phyloP scores from a whole-genome alignment of 2,888 invertebrate species.

The Sylvicola fuscatus region DNA sequence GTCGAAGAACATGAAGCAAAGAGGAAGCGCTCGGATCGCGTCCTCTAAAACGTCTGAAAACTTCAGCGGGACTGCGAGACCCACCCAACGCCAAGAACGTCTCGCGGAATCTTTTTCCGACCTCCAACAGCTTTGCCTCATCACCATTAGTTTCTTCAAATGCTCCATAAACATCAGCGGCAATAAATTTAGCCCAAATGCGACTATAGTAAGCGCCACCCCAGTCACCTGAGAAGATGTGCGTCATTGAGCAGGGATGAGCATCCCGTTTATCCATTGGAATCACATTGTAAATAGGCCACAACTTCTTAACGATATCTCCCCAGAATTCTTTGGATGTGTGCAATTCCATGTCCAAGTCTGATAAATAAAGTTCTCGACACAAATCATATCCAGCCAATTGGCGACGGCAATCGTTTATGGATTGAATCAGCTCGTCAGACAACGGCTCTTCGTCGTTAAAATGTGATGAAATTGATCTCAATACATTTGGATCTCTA shows the following conservation, averaged over 20 bases:
- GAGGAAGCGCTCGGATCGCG: slow-evolving; percentile 43
- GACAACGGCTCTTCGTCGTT: slow-evolving; percentile 51
- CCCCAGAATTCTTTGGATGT: slow-evolving; percentile 62
- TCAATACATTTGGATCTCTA: slow-evolving; percentile 36
- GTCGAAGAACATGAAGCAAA: too few relatives aligned
- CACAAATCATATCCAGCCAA: slow-evolving; percentile 64
- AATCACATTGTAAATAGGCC: slow-evolving; percentile 62
- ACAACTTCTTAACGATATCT: slow-evolving; percentile 51
- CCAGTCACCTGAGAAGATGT: slow-evolving; percentile 67
- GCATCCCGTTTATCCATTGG: slow-evolving; percentile 58
- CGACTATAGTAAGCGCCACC: slow-evolving; percentile 71
- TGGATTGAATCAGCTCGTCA: slow-evolving; percentile 36
- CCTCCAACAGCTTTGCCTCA: slow-evolving; percentile 31
- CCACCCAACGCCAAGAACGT: slow-evolving; percentile 73
- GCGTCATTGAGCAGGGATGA: slow-evolving; percentile 67
- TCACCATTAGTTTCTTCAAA: slow-evolving; percentile 37
- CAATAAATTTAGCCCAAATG: slow-evolving; percentile 73
- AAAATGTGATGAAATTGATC: slow-evolving; percentile 51
- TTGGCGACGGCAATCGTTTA: slow-evolving; percentile 43
- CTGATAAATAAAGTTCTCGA: slow-evolving; percentile 58
- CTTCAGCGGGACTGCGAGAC: slow-evolving; percentile 57
- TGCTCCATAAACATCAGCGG: slow-evolving; percentile 74
- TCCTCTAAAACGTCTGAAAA: slow-evolving; percentile 79
- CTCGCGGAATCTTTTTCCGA: slow-evolving; percentile 53
- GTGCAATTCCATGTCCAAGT: slow-evolving; percentile 67